Evolutionary conservation across 2,888 invertebrate species (phyloP), one percentile per base, ranked within the genome.

Genomic region (Capitulum mitella): DNA sequence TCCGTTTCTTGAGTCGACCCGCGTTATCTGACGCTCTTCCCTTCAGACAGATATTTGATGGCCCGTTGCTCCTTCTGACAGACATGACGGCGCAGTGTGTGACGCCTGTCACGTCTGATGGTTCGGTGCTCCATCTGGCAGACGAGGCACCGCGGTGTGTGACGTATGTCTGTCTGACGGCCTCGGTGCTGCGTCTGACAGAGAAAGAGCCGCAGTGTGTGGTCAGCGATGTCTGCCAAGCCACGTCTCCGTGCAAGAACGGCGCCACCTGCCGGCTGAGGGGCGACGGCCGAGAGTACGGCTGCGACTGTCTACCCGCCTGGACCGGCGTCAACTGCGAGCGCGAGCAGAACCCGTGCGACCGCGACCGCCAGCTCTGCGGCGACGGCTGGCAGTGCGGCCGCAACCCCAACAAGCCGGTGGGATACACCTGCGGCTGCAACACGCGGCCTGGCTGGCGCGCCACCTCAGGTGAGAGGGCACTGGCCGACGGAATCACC

Each of bases 391-490:
- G 70, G 70, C 70, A 37, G 70, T 70, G 70, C 40, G 37, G 37
- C 37, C 19, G 70, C 22, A 70, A 70, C 70, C 70, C 70, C 37
- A 70, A 70, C 37, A 70, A 70, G 40, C 70, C 70, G 26, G 70
- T 70, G 8, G 70, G 70, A 6, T 70, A 40, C 70, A 70, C 70
- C 26, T 70, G 70, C 70, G 70, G 70, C 70, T 70, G 70, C 26
- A 70, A 70, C 70, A 26, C 70, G 8, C 16, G 26, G 70, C 70
- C 70, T 12, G 70, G 70, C 70, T 70, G 70, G 70, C 22, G 70
- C 26, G 37, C 70, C 40, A 40, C 22, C 40, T 70, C 70, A 0
- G 70, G 70, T 70, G 26, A 5, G 70, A 34, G 64, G n/a, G n/a
- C n/a, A n/a, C n/a, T n/a, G n/a, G n/a, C n/a, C n/a, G n/a, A n/a